Base-by-base conservation (phyloP, 2,888 invertebrate genomes). In the Eremobia ochroleuca region DNA sequence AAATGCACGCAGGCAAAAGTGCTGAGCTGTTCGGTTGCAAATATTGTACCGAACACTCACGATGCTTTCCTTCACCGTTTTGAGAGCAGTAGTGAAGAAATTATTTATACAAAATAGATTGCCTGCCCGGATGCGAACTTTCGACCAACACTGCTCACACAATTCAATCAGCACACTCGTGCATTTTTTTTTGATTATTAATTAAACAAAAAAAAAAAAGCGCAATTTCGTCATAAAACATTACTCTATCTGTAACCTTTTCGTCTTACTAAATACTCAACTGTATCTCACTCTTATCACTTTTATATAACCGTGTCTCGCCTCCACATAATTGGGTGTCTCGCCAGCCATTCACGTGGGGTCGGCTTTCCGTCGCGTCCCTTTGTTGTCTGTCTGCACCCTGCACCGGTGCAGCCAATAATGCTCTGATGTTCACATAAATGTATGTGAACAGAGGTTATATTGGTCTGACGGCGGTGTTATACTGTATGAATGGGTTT, bases 321-420 rank as follows among this genome's bases (percentile, higher is more conserved):
- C 43, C 34, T n/a, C 37, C 43, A 73, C 31, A 68, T 77, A 83
- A 71, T n/a, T 46, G 62, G 69, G 31, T 77, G 81, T 84, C 80
- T 64, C 73, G 83, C 66, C 74, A 78, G 52, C 86, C 86, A 85
- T 76, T 86, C 68, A 78, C 65, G 55, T 55, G 46, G 43, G n/a
- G 81, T 85, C 82, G 77, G 67, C 74, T 40, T 61, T 72, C 79
- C 72, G 80, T 66, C 77, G 46, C 66, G 76, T 83, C 74, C 72
- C 91, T 90, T 90, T 90, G 91, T 91, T 88, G 90, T 90, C 90
- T 90, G 86, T 72, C 52, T 79, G 87, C 78, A 59, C 73, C 70
- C 59, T 76, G 79, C 74, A 77, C 79, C 70, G 49, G 69, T 61
- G 76, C 69, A 65, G 67, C 67, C 73, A 86, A 73, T 77, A 83